A percentile compares a stretch with the other conserved stretches of the same genome.
Conservation (phyloP, 1,140 invertebrate genomes). For the Goniozus legneri region DNA sequence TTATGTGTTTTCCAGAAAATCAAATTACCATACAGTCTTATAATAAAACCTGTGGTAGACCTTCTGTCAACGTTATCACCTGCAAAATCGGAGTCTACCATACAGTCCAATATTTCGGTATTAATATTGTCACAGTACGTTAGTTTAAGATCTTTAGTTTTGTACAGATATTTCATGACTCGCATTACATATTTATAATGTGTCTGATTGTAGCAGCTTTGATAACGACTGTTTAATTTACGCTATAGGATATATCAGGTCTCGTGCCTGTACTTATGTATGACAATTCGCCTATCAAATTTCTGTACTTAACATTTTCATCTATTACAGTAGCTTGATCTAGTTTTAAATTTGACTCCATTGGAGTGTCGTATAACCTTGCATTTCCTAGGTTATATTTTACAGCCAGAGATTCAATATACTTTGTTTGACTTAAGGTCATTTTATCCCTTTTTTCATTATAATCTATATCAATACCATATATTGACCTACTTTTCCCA, state of each 20-base stretch:
- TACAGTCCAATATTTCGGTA: conserved; percentile 35
- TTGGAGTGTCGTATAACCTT: conserved; percentile 28
- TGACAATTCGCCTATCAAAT: conserved; percentile 35
- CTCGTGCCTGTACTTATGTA: conserved; percentile 42
- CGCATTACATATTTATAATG: conserved; percentile 39
- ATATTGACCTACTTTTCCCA: conserved; percentile 30
- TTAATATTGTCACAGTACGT: conserved; percentile 31
- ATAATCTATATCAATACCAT: conserved; percentile 33
- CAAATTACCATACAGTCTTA: conserved; percentile 26
- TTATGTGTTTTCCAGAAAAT: conserved; percentile 39
- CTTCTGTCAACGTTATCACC: conserved; percentile 41
- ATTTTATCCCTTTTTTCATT: conserved; percentile 26
- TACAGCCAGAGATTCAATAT: conserved; percentile 42
- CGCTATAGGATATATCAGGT: conserved; percentile 31
- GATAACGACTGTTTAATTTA: conserved; percentile 32
- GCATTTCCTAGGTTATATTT: conserved; percentile 36
- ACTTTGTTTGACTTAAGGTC: conserved; percentile 37
- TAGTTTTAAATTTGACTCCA: conserved; percentile 39
- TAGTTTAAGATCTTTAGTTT: conserved; percentile 38
- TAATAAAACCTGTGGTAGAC: conserved; percentile 37
- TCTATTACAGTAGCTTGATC: neutral
- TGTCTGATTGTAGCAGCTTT: conserved; percentile 37
- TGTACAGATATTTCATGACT: conserved; percentile 29
- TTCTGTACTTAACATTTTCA: conserved; percentile 35
- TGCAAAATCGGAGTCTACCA: conserved; percentile 41